Evolutionary conservation across 2,888 invertebrate genomes (phyloP), one percentile per base, ranked within the genome.

Genomic region (Pseudococcus viburni): DNA sequence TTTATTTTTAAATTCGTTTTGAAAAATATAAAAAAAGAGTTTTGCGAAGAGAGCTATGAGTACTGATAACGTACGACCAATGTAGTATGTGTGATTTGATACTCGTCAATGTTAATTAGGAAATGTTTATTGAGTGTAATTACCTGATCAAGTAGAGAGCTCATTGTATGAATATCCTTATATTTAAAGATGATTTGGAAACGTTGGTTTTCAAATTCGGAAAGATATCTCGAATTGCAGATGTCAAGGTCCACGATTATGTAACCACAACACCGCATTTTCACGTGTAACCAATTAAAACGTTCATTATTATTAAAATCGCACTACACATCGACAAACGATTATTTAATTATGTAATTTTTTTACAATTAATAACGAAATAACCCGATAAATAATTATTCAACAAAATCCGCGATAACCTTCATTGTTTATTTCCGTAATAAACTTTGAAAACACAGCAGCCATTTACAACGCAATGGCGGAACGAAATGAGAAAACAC

Each of bases 371-470:
- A 86, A 22, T 48, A 48, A 77, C 73, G 22, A 86, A 73, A 73
- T 73, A 73, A n/a, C 46, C 3, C 48, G 46, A 73, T 83, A 11
- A 86, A 86, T 73, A 86, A 86, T 86, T 68, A 86, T 68, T 86
- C 19, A 64, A n/a, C 42, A 86, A 86, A 86, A 86, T 86, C 86
- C 86, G 73, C 68, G 86, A 86, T 86, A 86, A 86, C 86, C 86
- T 86, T 86, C 86, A 86, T 86, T 86, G 86, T 86, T 86, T 86
- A 86, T 86, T 86, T 86, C 86, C 86, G 86, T 73, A 86, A 73
- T 86, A 86, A 42, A 83, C 73, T 86, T 86, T 77, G 73, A 73
- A 86, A 86, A 86, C 86, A 86, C 73, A 73, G 86, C 86, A 86
- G 86, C 86, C 86, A 86, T 86, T 86, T 85, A 33, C 84, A 42